These are phyloP conservation scores for Machimus rusticus DNA, from an alignment of 2,888 invertebrate genomes.

Conservation along the genomic window DNA sequence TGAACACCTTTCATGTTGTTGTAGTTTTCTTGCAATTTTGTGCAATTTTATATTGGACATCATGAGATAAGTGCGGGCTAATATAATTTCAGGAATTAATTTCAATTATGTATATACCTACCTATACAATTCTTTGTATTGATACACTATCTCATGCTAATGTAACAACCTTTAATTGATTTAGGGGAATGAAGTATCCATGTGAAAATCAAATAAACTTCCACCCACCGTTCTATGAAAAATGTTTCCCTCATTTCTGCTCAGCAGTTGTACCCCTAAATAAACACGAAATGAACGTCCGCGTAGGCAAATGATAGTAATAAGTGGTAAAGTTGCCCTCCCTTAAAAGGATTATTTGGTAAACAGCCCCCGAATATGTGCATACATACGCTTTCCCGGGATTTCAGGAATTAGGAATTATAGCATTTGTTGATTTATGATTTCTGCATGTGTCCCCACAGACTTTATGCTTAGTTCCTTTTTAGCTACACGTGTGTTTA, in stretches of 20 bases:
- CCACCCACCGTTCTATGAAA: not conserved
- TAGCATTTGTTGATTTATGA: conserved; percentile 8
- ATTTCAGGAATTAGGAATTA: conserved; percentile 12
- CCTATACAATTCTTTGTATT: not conserved
- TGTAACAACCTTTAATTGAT: not conserved
- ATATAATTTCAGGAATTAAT: not conserved
- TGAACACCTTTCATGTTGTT: not conserved
- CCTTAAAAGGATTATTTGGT: conserved; percentile 6
- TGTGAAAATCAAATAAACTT: not conserved
- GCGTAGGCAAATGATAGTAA: not conserved
- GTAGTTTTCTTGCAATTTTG: not conserved
- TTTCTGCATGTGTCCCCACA: not conserved
- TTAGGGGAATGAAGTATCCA: not conserved
- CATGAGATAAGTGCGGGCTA: not conserved
- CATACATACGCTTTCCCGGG: not conserved
- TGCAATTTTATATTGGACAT: not conserved
- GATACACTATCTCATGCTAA: not conserved
- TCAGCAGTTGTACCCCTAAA: not conserved
- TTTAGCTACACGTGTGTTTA: not conserved
- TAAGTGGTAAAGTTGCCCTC: not conserved
- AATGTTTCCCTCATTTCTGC: not conserved
- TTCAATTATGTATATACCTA: not conserved
- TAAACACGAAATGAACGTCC: not conserved
- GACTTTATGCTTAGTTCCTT: not conserved
- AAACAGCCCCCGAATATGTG: not conserved